Evolutionary conservation across 2,113 vertebrate species (phyloP).

Genomic region (Aptenodytes forsteri): DNA sequence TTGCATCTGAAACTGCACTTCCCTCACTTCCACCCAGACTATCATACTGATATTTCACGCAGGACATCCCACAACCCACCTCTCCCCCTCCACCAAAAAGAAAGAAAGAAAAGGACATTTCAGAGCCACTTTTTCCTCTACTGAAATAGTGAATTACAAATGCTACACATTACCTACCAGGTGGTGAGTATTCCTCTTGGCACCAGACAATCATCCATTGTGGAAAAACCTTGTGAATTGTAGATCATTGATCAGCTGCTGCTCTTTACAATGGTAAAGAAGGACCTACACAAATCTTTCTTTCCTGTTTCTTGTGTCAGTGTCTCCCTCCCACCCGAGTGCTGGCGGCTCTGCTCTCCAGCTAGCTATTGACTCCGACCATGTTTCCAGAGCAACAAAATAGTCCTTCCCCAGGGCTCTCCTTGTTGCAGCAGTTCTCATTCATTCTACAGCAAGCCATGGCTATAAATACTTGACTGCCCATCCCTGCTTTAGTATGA

Average conservation of each 20-base stretch:
- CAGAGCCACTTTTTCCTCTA: background rate
- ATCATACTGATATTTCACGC: background rate
- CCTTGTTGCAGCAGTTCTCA: background rate
- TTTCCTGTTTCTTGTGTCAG: background rate
- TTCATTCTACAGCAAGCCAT: background rate
- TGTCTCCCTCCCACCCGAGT: accelerated
- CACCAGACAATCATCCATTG: background rate
- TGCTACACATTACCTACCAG: background rate
- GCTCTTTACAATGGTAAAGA: background rate
- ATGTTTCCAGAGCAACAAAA: background rate
- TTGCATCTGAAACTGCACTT: background rate
- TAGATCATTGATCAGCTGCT: background rate
- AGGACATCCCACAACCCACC: background rate
- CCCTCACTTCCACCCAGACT: background rate
- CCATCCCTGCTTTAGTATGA: background rate
- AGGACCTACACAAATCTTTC: background rate
- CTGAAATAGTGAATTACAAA: background rate
- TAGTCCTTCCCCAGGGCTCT: background rate
- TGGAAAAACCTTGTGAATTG: background rate
- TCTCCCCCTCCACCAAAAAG: background rate
- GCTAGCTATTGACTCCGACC: background rate
- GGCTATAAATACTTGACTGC: background rate
- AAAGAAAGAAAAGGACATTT: background rate
- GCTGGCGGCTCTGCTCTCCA: background rate
- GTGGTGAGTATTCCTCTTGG: background rate